Evolutionary conservation across 2,113 vertebrate species (phyloP).

Genomic region (Coregonus clupeaformis): DNA sequence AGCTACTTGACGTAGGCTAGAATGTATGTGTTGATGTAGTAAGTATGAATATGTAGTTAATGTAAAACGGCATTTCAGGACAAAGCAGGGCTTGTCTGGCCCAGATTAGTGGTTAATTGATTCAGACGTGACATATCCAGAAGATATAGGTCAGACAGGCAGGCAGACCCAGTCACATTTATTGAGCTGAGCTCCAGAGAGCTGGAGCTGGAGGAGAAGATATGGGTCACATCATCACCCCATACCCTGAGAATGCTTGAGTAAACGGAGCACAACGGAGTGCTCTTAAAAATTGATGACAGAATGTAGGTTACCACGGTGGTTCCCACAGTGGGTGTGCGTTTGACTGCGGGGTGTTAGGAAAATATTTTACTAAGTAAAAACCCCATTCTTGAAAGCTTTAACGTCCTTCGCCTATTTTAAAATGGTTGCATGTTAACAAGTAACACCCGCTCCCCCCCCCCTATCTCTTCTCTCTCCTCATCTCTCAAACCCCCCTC

Average conservation of each 20-base stretch:
- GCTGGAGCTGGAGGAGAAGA: constrained; percentile 21
- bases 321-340: neutral
- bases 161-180: neutral
- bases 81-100: neutral
- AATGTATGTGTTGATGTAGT: neutral
- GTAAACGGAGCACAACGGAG: neutral
- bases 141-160: constrained; percentile 53
- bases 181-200: constrained; percentile 32
- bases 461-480: neutral
- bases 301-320: neutral
- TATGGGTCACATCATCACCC: constrained; percentile 48
- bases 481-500: neutral
- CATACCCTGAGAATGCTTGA: neutral
- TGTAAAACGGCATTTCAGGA: neutral
- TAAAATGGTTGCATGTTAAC: too few relatives aligned
- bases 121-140: constrained; percentile 23
- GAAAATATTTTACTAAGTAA: too few relatives aligned
- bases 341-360: neutral
- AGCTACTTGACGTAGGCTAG: neutral
- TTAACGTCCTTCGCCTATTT: neutral
- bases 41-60: neutral
- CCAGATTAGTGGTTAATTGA: neutral
- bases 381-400: too few relatives aligned
- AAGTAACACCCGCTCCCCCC: too few relatives aligned
- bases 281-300: constrained; percentile 39